phyloP scores from a whole-genome alignment of 1,140 invertebrate genomes.

The Drosophila tsacasi region DNA sequence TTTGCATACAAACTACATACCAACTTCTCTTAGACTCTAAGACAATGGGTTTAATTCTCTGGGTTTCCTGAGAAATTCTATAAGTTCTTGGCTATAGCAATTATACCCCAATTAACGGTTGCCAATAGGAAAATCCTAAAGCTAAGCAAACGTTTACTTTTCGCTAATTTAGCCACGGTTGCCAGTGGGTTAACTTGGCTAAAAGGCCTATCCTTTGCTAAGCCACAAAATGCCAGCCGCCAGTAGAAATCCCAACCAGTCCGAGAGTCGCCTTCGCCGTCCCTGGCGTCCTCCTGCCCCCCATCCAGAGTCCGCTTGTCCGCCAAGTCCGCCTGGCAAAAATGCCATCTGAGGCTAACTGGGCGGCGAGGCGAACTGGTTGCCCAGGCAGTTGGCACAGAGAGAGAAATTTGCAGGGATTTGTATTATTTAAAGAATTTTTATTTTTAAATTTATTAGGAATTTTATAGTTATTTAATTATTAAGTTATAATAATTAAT shows the following conservation, averaged over 20 bases:
- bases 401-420: background rate
- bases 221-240: conserved; percentile 72
- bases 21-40: background rate
- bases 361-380: conserved; percentile 47
- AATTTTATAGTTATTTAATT: background rate
- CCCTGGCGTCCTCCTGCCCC: conserved; percentile 4
- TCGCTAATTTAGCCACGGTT: conserved; percentile 37
- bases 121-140: background rate
- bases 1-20: background rate
- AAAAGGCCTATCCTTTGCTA: conserved; percentile 53
- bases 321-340: conserved; percentile 38
- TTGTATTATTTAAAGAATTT: background rate
- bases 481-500: background rate
- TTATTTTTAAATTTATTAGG: background rate
- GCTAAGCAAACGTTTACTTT: conserved; percentile 37
- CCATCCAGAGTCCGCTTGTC: conserved; percentile 1
- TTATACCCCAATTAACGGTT: conserved; percentile 27
- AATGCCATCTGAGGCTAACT: conserved; percentile 72
- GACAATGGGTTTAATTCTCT: background rate
- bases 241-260: conserved; percentile 64
- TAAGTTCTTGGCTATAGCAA: background rate
- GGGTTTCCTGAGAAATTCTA: background rate
- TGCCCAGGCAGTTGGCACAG: conserved; percentile 35
- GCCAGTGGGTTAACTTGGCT: conserved; percentile 37
- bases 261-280: conserved; percentile 42